Conservation (phyloP, 2,797 vertebrate genomes). For the Microchirus variegatus region DNA sequence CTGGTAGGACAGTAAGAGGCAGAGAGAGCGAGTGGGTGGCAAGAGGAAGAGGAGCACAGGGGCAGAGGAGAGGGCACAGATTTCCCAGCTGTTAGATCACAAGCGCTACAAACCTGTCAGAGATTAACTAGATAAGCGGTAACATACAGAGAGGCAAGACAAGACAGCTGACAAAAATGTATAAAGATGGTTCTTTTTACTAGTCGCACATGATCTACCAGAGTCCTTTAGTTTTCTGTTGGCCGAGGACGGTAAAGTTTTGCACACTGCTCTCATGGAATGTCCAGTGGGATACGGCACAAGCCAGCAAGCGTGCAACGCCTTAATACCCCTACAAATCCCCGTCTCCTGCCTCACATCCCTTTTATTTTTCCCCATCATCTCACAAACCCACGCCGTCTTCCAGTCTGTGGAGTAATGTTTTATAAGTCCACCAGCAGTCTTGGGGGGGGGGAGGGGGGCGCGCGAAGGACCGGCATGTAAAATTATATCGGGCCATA, state of each 20-base stretch:
- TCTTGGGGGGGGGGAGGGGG: too few species aligned
- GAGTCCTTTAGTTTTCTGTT: conserved; percentile 23
- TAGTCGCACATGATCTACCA: neutral
- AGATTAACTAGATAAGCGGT: conserved; percentile 60
- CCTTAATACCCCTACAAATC: conserved; percentile 60
- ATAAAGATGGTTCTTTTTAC: conserved; percentile 37
- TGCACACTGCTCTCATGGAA: conserved; percentile 43
- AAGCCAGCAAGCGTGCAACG: conserved; percentile 43
- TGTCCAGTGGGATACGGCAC: conserved; percentile 43
- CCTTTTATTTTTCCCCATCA: conserved; percentile 57
- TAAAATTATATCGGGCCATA: conserved; percentile 60
- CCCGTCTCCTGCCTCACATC: conserved; percentile 33
- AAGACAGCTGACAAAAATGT: conserved; percentile 56
- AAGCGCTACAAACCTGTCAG: conserved; percentile 61
- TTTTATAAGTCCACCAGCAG: conserved; percentile 56
- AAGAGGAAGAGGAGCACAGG: conserved; percentile 33
- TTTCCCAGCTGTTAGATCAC: conserved; percentile 79
- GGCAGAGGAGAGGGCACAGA: conserved; percentile 53
- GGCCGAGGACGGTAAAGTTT: conserved; percentile 32
- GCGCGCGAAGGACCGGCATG: conserved; percentile 51
- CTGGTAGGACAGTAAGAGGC: conserved; percentile 57
- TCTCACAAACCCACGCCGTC: conserved; percentile 57
- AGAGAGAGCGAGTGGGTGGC: conserved; percentile 57
- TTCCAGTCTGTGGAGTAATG: conserved; percentile 48
- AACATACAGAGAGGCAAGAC: conserved; percentile 45